Base-by-base conservation (phyloP, 1,140 invertebrate genomes). In the Drosophila chauvacae region DNA sequence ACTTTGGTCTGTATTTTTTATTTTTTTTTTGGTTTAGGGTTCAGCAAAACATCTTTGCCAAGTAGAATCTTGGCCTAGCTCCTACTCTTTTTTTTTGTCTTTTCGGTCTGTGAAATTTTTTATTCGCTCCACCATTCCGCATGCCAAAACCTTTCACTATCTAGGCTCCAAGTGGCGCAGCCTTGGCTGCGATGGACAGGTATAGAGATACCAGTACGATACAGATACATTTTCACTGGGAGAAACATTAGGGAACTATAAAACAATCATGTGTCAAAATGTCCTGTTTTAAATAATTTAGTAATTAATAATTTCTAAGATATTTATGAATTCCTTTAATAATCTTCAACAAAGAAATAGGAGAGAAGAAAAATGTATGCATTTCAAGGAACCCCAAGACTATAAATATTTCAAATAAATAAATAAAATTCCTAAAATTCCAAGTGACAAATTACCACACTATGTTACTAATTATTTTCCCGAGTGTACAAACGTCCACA, bases 81-180 rank as follows among this genome's bases (percentile, higher is more conserved):
- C 23, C 28, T 44, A 39, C 57, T 79, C 37, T 56, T 41, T 56
- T 57, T 68, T 57, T 68, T 45, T 73, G 66, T 48, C 66, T 55
- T 63, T 57, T 42, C 57, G 58, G 58, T 47, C 81, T 53, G 23
- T 59, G 51, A 4, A 26, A 5, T 28, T 45, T 39, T 45, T 26
- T 60, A 65, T 71, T 66, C 3, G 44, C 18, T 42, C 26, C 14
- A 48, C 47, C 66, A 70, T 78, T 62, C 60, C 48, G 65, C 63
- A 72, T 73, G 66, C 80, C 66, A 56, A 81, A 74, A 77, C 87
- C 87, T 91, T 91, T 91, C 87, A 91, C 87, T 77, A 68, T 68
- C 45, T 70, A 65, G 41, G 55, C 68, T 61, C 56, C 56, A 65
- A 51, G 48, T 62, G 71, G 53, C 37, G 65, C 70, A 88, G 84